A percentile compares a stretch with the other conserved stretches of the same genome.
Conservation (phyloP, 2,797 vertebrate species). For the Bradypodion ventrale region DNA sequence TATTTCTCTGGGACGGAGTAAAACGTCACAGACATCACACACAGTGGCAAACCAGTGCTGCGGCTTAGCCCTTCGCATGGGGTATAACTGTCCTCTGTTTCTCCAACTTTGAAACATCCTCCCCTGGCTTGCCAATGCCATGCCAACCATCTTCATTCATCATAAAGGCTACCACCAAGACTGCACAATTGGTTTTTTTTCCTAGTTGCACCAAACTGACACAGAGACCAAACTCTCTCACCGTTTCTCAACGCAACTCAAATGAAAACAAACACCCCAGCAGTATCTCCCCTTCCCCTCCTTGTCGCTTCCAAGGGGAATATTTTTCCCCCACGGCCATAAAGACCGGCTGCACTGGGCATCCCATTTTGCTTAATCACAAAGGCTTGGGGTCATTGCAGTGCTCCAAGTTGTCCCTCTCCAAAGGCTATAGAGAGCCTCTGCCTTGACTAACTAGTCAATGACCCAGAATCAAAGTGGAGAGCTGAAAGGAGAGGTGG, state of each 20-base stretch:
- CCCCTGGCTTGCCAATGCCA: not conserved
- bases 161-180: not conserved
- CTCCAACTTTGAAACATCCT: constrained; percentile 59
- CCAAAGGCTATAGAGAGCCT: not conserved
- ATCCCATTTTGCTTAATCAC: constrained; percentile 23
- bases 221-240: not conserved
- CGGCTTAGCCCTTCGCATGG: constrained; percentile 3
- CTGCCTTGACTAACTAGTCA: not conserved
- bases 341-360: not conserved
- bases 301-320: not conserved
- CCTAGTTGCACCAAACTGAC: not conserved
- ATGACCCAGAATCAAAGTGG: not conserved
- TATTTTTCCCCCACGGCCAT: not conserved
- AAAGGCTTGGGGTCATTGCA: not conserved
- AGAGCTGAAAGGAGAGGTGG: not conserved
- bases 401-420: not conserved
- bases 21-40: not conserved
- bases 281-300: not conserved
- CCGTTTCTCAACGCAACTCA: too few relatives aligned
- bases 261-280: not conserved
- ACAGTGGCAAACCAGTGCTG: not conserved
- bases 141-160: constrained; percentile 9
- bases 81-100: constrained; percentile 2
- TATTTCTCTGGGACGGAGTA: constrained; percentile 15
- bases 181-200: not conserved